Evolutionary conservation across 2,888 invertebrate species (phyloP).

Genomic region (Hedya salicella): DNA sequence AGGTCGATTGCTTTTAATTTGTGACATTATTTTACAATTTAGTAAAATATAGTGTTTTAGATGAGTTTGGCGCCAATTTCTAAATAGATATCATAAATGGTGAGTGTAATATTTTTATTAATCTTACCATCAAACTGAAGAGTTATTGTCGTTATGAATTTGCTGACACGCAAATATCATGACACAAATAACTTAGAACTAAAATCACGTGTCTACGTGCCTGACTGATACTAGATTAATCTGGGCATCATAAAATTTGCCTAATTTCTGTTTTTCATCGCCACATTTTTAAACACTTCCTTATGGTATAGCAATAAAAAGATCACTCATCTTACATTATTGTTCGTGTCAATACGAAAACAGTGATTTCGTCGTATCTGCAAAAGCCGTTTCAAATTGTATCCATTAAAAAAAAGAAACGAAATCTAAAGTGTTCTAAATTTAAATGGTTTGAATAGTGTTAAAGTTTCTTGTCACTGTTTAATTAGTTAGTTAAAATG

Average conservation of each 20-base stretch:
- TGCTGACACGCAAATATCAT: too few relatives aligned
- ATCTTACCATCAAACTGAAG: too few relatives aligned
- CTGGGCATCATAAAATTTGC: conserved; percentile 12
- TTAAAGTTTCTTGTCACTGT: background rate
- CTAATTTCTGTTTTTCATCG: conserved; percentile 45
- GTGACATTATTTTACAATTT: too few relatives aligned
- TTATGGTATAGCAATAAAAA: conserved; percentile 53
- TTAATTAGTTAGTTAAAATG: conserved; percentile 33
- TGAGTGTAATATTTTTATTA: too few relatives aligned
- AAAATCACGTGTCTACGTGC: background rate
- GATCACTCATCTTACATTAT: background rate
- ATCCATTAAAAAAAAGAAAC: background rate
- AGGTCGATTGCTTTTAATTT: too few relatives aligned
- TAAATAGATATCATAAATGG: too few relatives aligned
- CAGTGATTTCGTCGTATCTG: background rate
- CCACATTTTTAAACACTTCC: conserved; percentile 52
- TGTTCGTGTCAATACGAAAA: conserved; percentile 5
- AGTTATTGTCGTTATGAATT: too few relatives aligned
- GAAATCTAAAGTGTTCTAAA: background rate
- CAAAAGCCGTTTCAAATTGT: background rate
- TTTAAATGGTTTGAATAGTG: background rate
- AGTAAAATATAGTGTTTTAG: too few relatives aligned
- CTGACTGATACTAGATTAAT: background rate
- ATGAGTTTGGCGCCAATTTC: too few relatives aligned
- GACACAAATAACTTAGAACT: background rate